phyloP scores from a whole-genome alignment of 1,140 invertebrate species.

The Dufourea novaeangliae region DNA sequence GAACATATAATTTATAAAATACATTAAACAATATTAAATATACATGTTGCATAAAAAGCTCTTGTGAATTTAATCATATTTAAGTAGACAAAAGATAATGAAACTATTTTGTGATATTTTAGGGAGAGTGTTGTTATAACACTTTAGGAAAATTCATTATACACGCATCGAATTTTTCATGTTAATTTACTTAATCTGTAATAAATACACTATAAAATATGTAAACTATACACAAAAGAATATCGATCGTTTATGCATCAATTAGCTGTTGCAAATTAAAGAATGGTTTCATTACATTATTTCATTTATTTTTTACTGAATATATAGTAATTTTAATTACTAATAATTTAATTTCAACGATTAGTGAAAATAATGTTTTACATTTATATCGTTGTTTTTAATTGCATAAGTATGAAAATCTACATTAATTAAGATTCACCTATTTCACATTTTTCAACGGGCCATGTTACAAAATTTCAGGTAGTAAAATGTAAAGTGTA shows the following conservation, averaged over 20 bases:
- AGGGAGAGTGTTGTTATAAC: neutral
- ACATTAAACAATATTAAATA: constrained; percentile 21
- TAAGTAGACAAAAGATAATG: neutral
- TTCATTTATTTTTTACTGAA: neutral
- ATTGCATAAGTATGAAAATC: neutral
- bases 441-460: neutral
- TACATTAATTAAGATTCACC: neutral
- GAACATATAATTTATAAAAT: constrained; percentile 17
- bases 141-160: neutral
- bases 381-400: neutral
- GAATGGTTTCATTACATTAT: neutral
- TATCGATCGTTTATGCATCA: neutral
- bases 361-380: neutral
- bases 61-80: neutral
- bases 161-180: neutral
- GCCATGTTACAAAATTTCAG: constrained; percentile 13
- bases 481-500: constrained; percentile 4
- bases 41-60: neutral
- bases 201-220: neutral
- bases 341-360: neutral
- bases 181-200: neutral
- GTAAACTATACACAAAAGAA: neutral
- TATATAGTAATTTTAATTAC: neutral
- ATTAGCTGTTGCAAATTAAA: neutral
- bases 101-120: neutral